These are phyloP conservation scores for Macaria liturata DNA, from an alignment of 2,888 invertebrate genomes.

Conservation along the genomic window DNA sequence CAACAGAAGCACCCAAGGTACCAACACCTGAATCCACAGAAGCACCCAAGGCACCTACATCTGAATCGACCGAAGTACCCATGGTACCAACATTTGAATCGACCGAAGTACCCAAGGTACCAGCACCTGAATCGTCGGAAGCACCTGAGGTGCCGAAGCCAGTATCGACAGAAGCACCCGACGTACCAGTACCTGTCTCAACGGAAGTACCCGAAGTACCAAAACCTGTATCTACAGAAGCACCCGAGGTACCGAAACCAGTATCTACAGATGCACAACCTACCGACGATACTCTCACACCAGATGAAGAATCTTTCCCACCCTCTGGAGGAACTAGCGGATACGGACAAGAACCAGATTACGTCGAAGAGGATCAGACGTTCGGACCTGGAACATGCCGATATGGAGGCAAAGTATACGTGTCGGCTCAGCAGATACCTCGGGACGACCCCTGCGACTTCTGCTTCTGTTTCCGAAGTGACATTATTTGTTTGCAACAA, in stretches of 20 bases:
- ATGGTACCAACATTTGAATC: conserved; percentile 1
- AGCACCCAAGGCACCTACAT: background rate
- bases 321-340: conserved; percentile 62
- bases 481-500: conserved; percentile 97
- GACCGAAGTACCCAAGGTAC: conserved; percentile 2
- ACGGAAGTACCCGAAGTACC: conserved; percentile 8
- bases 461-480: conserved; percentile 98
- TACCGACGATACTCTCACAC: conserved; percentile 60
- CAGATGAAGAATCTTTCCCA: conserved; percentile 65
- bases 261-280: conserved; percentile 53
- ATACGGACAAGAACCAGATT: conserved; percentile 85
- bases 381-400: conserved; percentile 96
- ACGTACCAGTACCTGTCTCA: background rate
- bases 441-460: conserved; percentile 97
- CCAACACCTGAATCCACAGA: conserved; percentile 3
- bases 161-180: background rate
- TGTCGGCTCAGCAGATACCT: conserved; percentile 97
- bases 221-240: conserved; percentile 30
- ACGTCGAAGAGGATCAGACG: conserved; percentile 90
- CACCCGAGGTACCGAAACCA: conserved; percentile 52
- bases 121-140: conserved; percentile 2
- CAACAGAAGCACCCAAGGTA: conserved; percentile 5
- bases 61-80: conserved; percentile 5
- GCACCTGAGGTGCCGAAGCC: conserved; percentile 3
- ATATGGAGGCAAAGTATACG: conserved; percentile 95